These are phyloP conservation scores for Lota lota DNA, from an alignment of 2,113 vertebrate genomes.

Conservation along the genomic window DNA sequence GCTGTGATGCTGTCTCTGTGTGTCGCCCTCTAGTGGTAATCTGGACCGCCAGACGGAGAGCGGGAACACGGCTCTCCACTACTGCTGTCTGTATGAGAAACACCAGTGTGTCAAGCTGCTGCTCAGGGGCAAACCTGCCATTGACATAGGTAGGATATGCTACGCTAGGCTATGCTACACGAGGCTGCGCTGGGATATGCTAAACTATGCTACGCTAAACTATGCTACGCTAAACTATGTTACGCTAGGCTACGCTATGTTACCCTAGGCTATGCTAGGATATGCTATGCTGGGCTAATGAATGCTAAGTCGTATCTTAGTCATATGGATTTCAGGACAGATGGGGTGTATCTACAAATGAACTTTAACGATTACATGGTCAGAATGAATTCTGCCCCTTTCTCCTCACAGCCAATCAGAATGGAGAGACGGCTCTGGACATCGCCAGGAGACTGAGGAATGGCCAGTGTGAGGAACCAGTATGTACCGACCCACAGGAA, in stretches of 20 bases:
- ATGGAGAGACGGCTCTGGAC: slow-evolving; percentile 84
- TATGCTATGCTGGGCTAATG: too few relatives aligned
- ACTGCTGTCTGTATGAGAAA: slow-evolving; percentile 92
- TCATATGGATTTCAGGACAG: too few relatives aligned
- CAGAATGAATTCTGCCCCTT: neutral
- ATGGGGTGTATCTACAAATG: too few relatives aligned
- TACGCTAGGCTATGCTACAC: neutral
- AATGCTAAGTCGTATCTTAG: too few relatives aligned
- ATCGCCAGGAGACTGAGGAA: slow-evolving; percentile 80
- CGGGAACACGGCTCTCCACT: slow-evolving; percentile 94
- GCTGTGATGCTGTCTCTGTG: slow-evolving; percentile 9
- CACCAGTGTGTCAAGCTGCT: slow-evolving; percentile 95
- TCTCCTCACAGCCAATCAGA: slow-evolving; percentile 80
- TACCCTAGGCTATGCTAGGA: too few relatives aligned
- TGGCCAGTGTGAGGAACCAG: slow-evolving; percentile 83
- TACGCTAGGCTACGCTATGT: too few relatives aligned
- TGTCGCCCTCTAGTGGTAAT: slow-evolving; percentile 80
- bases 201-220: too few relatives aligned
- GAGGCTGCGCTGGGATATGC: neutral
- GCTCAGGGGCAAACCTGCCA: slow-evolving; percentile 82
- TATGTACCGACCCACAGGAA: slow-evolving; percentile 58
- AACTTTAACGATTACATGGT: too few relatives aligned
- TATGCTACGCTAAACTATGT: too few relatives aligned
- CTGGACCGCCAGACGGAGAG: slow-evolving; percentile 92
- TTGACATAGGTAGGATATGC: too few relatives aligned